These are phyloP conservation scores for Montipora cactus DNA, from an alignment of 64 coral and sea anemone genomes.

Conservation along the genomic window DNA sequence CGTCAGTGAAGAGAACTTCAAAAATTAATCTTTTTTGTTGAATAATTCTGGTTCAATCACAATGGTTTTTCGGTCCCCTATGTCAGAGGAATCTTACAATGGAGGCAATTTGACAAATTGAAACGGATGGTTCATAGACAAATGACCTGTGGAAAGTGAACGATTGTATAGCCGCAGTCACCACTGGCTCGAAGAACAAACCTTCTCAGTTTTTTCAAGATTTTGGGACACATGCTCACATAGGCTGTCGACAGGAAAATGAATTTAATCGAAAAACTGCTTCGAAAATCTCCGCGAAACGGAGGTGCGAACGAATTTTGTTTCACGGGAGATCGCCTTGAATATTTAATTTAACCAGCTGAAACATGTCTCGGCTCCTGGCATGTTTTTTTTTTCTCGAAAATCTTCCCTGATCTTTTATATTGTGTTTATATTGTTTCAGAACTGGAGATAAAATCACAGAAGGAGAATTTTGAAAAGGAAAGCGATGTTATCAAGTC, in stretches of 20 bases:
- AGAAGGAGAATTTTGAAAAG: constrained; percentile 85
- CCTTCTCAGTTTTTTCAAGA: neutral
- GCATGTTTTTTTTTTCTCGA: neutral
- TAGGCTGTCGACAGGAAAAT: constrained; percentile 28
- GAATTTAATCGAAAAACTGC: constrained; percentile 72
- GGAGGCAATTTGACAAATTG: constrained; percentile 6
- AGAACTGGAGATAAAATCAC: constrained; percentile 89
- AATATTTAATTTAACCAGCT: constrained; percentile 56
- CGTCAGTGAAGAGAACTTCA: neutral
- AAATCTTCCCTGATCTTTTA: neutral
- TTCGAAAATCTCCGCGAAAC: constrained; percentile 53
- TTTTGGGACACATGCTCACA: no score
- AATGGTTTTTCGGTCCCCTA: neutral
- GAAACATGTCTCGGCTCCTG: neutral
- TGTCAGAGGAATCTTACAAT: neutral
- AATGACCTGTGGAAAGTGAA: neutral
- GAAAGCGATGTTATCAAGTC: constrained; percentile 51
- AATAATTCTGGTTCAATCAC: no score
- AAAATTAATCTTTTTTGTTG: neutral
- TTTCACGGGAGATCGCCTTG: neutral
- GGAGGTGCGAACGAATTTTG: constrained; percentile 43
- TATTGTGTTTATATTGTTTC: constrained; percentile 2
- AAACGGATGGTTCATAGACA: neutral
- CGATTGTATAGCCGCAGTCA: neutral
- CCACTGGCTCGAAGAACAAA: neutral